phyloP scores from a whole-genome alignment of 2,113 vertebrate genomes.

The Montifringilla adamsi region DNA sequence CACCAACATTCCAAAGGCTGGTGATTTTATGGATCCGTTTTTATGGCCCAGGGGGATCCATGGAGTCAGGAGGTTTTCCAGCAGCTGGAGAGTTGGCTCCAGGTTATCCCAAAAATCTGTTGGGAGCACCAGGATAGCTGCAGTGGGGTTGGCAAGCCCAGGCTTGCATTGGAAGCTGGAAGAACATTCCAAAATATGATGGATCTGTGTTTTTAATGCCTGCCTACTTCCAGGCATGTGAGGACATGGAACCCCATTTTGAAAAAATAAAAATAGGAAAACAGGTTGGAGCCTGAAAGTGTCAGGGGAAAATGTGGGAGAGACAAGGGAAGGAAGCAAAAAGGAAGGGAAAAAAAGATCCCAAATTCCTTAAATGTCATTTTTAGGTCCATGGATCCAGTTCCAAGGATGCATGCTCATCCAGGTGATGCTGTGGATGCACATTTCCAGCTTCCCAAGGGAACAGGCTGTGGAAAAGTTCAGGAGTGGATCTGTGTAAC shows the following conservation, averaged over 20 bases:
- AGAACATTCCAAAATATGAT: not conserved
- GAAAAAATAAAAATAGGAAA: not conserved
- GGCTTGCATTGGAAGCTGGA: not conserved
- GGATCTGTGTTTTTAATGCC: not conserved
- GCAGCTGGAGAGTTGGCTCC: not conserved
- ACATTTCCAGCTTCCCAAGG: not conserved
- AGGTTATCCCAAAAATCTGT: not conserved
- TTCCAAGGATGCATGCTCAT: not conserved
- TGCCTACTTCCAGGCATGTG: not conserved
- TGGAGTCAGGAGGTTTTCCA: not conserved
- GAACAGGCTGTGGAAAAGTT: not conserved
- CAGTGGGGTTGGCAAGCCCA: not conserved
- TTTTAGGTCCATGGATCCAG: fast-evolving
- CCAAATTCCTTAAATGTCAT: fast-evolving
- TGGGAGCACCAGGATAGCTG: fast-evolving
- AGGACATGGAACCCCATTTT: not conserved
- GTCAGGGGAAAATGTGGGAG: not conserved
- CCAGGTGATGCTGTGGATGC: not conserved
- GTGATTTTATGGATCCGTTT: not conserved
- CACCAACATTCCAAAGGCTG: not conserved
- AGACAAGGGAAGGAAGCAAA: not conserved
- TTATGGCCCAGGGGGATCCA: not conserved
- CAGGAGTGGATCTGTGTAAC: not conserved
- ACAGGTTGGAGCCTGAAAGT: not conserved
- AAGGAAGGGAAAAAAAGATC: not conserved